These are phyloP conservation scores for Syngnathus rostellatus DNA, from an alignment of 2,797 vertebrate genomes.

Conservation along the genomic window DNA sequence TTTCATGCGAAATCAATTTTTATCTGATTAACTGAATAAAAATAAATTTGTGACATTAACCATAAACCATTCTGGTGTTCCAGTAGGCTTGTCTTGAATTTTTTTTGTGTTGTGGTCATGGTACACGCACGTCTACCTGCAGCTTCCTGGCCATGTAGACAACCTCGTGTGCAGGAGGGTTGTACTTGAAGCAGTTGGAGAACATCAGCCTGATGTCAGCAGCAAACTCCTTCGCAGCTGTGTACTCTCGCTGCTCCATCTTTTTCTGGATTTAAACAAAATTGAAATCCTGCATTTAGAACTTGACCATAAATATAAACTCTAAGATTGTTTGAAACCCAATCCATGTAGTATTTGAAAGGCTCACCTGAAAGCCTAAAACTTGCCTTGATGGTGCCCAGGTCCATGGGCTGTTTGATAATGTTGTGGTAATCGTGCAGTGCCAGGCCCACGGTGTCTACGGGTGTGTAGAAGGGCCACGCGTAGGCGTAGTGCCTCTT, in stretches of 20 bases:
- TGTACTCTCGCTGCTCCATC: conserved; percentile 80
- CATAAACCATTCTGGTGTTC: too few relatives aligned
- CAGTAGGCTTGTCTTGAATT: not conserved
- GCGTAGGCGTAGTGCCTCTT: conserved; percentile 81
- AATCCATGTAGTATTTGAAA: too few relatives aligned
- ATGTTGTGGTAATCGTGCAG: conserved; percentile 72
- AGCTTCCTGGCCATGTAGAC: conserved; percentile 84
- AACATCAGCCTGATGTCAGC: conserved; percentile 89
- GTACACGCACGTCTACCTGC: conserved; percentile 67
- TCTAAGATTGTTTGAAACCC: not conserved
- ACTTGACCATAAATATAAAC: too few relatives aligned
- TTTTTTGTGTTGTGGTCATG: not conserved
- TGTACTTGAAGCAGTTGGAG: conserved; percentile 82
- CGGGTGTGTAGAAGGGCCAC: conserved; percentile 84
- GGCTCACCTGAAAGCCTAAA: too few relatives aligned
- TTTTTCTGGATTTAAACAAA: conserved; percentile 64
- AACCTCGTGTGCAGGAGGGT: conserved; percentile 79
- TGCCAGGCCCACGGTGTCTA: conserved; percentile 63
- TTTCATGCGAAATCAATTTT: too few relatives aligned
- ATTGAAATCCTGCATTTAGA: too few relatives aligned
- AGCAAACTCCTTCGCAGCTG: conserved; percentile 77
- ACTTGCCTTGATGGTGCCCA: conserved; percentile 70
- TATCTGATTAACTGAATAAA: too few relatives aligned
- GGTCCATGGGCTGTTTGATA: conserved; percentile 79
- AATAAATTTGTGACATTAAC: too few relatives aligned